These are phyloP conservation scores for Gibbula magus DNA, from an alignment of 2,888 invertebrate species.

Conservation along the genomic window DNA sequence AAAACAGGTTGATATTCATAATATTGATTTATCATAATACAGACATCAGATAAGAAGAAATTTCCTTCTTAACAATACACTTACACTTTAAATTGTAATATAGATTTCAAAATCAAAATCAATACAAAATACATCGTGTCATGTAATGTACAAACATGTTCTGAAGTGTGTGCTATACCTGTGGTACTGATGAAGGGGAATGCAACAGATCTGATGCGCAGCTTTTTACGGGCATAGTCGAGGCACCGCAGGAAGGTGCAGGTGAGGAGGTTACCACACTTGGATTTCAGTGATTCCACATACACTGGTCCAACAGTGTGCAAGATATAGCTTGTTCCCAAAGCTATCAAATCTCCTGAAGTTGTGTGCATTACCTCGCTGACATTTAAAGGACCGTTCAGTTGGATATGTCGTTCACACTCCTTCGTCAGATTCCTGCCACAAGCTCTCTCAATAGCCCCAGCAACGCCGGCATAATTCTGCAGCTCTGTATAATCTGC, in stretches of 20 bases:
- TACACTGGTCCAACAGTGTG: slow-evolving; percentile 61
- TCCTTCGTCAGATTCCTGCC: slow-evolving; percentile 44
- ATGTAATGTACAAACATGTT: too few species aligned
- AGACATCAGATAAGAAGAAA: too few species aligned
- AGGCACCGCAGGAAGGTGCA: slow-evolving; percentile 35
- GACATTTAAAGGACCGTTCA: slow-evolving; percentile 44
- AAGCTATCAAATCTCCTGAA: slow-evolving; percentile 42
- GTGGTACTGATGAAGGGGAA: slow-evolving; percentile 51
- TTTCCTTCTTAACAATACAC: too few species aligned
- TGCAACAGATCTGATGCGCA: slow-evolving; percentile 36
- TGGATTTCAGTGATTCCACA: slow-evolving; percentile 27
- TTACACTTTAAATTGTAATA: too few species aligned
- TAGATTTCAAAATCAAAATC: too few species aligned
- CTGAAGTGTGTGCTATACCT: too few species aligned
- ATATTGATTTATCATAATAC: too few species aligned
- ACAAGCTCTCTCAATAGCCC: slow-evolving; percentile 45
- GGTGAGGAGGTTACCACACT: slow-evolving; percentile 42
- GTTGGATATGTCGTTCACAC: slow-evolving; percentile 45
- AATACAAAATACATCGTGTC: too few species aligned
- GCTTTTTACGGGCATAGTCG: slow-evolving; percentile 22
- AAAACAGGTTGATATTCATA: too few species aligned
- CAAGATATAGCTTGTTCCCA: slow-evolving; percentile 45
- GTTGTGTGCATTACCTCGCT: slow-evolving; percentile 53
- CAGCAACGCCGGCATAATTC: slow-evolving; percentile 44
- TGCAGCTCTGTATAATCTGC: slow-evolving; percentile 42